A percentile compares a stretch with the other conserved stretches of the same genome.
phyloP scores from a whole-genome alignment of 2,888 invertebrate genomes.

The Machimus atricapillus region DNA sequence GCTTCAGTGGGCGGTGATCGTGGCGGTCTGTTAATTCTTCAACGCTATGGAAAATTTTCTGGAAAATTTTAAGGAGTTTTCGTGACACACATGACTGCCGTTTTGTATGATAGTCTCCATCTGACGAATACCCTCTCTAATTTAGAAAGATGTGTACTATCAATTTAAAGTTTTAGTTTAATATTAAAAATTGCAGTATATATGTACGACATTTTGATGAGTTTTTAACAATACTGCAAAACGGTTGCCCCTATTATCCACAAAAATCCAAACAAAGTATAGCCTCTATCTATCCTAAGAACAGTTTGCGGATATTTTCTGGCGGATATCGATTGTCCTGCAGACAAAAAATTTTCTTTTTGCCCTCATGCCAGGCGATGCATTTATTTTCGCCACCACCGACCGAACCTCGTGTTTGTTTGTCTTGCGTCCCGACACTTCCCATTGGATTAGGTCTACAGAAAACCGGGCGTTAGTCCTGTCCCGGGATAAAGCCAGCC shows the following conservation, averaged over 20 bases:
- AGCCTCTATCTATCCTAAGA: neutral
- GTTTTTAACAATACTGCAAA: neutral
- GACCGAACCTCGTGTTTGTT: neutral
- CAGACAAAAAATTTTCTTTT: constrained; percentile 37
- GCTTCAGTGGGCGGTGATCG: constrained; percentile 6
- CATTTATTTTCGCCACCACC: constrained; percentile 18
- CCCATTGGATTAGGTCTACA: constrained; percentile 28
- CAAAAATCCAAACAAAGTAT: neutral
- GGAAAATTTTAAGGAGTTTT: neutral
- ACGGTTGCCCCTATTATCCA: neutral
- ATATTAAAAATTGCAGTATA: neutral
- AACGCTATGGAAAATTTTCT: neutral
- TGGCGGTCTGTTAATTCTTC: neutral
- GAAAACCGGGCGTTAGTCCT: neutral
- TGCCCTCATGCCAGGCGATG: constrained; percentile 11
- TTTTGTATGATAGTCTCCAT: too few species aligned
- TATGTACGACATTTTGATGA: neutral
- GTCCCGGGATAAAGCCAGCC: neutral
- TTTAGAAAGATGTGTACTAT: too few species aligned
- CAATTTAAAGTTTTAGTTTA: too few species aligned
- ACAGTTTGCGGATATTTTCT: constrained; percentile 33
- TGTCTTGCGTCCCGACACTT: neutral
- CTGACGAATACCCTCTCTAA: too few species aligned
- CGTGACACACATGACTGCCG: neutral
- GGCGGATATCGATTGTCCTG: constrained; percentile 39